These are phyloP conservation scores for Ferrisia virgata DNA, from an alignment of 2,888 invertebrate species.

Conservation along the genomic window DNA sequence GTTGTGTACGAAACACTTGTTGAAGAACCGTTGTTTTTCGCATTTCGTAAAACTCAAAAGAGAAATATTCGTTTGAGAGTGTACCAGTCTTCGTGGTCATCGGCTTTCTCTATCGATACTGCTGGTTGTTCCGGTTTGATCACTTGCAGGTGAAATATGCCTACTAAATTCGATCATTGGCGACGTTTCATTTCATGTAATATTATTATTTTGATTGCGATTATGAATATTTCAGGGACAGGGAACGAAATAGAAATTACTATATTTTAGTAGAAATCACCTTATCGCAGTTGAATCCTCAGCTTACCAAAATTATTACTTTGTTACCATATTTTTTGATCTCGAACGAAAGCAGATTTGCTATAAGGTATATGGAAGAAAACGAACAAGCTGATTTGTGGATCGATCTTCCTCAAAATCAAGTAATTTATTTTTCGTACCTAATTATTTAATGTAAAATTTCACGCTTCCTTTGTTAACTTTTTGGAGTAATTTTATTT, in stretches of 20 bases:
- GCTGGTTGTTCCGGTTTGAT: conserved; percentile 74
- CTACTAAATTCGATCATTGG: no score
- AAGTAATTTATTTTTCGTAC: conserved; percentile 55
- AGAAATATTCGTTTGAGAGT: conserved; percentile 59
- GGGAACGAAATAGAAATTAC: conserved; percentile 69
- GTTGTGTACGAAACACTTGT: conserved; percentile 59
- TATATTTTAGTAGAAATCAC: conserved; percentile 68
- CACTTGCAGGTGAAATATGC: conserved; percentile 53
- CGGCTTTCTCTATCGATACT: conserved; percentile 64
- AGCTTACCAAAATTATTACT: conserved; percentile 74
- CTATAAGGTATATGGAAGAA: conserved; percentile 75
- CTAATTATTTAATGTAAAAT: no score
- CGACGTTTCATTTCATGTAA: not conserved
- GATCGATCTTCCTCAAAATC: conserved; percentile 69
- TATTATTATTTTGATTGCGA: not conserved
- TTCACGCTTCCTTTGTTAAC: not conserved
- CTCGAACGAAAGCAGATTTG: conserved; percentile 65
- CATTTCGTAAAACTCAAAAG: conserved; percentile 59
- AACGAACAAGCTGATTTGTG: conserved; percentile 80
- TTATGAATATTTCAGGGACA: conserved; percentile 58
- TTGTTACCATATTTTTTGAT: conserved; percentile 76
- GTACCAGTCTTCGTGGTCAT: conserved; percentile 65
- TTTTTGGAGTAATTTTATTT: not conserved
- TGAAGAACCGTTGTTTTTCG: conserved; percentile 69
- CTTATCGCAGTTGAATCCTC: conserved; percentile 68